phyloP scores from a whole-genome alignment of 2,888 invertebrate species.

The Hymenopus coronatus region DNA sequence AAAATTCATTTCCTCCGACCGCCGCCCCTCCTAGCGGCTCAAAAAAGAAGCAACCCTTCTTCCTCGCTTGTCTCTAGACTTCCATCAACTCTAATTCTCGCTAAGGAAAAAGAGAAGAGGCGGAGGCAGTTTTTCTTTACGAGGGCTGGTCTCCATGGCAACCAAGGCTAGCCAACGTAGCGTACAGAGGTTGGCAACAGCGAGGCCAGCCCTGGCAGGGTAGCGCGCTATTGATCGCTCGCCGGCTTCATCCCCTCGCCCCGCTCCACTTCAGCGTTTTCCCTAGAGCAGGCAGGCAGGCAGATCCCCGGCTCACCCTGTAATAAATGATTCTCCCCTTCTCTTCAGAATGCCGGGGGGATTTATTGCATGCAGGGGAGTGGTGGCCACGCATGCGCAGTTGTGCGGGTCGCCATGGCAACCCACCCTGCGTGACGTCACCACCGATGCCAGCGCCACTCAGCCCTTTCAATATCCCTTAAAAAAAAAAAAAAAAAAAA shows the following conservation, averaged over 20 bases:
- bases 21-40: background rate
- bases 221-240: conserved; percentile 17
- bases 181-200: background rate
- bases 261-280: conserved; percentile 20
- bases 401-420: conserved; percentile 4
- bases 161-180: background rate
- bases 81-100: conserved; percentile 28
- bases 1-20: background rate
- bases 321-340: conserved; percentile 31
- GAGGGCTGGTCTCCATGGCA: conserved; percentile 19
- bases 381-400: conserved; percentile 14
- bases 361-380: conserved; percentile 25
- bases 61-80: conserved; percentile 10
- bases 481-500: conserved; percentile 19
- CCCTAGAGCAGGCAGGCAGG: conserved; percentile 20
- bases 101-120: conserved; percentile 3
- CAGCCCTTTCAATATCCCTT: conserved; percentile 1
- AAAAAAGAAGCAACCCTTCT: background rate
- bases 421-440: conserved; percentile 20
- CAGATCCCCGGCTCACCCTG: conserved; percentile 18
- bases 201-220: background rate
- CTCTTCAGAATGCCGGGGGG: conserved; percentile 26
- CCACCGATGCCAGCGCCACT: background rate
- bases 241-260: background rate
- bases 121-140: background rate